Percentiles rank a stretch among this genome's conserved stretches.
Conservation (phyloP, 2,113 vertebrate species). For the Ovis canadensis region DNA sequence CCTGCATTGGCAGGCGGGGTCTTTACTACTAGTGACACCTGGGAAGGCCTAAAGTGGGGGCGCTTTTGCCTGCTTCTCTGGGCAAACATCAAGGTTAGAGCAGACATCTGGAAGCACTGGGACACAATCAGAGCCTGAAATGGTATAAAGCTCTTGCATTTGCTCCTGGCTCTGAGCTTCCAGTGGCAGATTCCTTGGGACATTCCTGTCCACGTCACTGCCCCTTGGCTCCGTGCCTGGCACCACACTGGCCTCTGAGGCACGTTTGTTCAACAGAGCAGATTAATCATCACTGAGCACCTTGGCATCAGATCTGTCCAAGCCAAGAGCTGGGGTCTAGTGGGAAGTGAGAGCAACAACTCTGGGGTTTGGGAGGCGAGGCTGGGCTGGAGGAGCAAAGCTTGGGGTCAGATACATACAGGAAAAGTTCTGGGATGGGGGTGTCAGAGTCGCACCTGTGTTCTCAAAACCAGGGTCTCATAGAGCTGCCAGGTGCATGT, state of each 20-base stretch:
- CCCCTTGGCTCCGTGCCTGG: background rate
- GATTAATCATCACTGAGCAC: background rate
- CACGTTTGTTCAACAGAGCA: background rate
- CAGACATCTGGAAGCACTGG: fast-evolving
- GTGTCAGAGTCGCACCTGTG: background rate
- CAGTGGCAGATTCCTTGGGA: background rate
- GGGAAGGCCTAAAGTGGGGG: background rate
- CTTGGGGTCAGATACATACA: background rate
- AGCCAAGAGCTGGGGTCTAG: background rate
- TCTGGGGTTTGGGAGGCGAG: background rate
- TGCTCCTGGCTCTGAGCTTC: background rate
- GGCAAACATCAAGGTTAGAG: too few relatives aligned
- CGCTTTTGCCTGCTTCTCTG: background rate
- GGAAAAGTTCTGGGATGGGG: background rate
- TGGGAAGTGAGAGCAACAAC: background rate
- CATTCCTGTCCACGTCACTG: background rate
- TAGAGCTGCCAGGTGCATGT: fast-evolving
- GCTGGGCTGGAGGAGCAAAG: background rate
- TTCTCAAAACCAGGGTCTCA: background rate
- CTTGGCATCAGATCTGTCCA: background rate
- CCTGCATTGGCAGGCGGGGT: background rate
- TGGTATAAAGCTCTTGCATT: background rate
- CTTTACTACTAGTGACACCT: background rate
- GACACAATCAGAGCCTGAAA: background rate
- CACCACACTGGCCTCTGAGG: fast-evolving